Evolutionary conservation across 2,113 vertebrate species (phyloP), one percentile per base, ranked within the genome.

Genomic region (Leptobrachium leishanense): DNA sequence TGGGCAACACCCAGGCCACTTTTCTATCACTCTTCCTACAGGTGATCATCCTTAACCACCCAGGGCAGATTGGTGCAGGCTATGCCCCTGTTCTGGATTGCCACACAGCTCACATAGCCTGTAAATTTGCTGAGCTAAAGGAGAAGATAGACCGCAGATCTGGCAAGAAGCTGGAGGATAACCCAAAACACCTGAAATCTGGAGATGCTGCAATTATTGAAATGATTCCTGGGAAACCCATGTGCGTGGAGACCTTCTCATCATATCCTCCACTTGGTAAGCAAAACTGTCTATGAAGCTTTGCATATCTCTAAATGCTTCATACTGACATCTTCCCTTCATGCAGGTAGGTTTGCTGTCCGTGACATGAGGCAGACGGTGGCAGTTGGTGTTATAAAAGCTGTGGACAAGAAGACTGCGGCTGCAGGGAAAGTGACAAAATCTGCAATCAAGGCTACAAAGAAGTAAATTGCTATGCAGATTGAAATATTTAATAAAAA

Each of bases 41-140:
- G 94, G 94, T 95, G 68, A 95, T 95, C 85, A 92, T 93, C 85
- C 87, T 95, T 82, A 94, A 93, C 86, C 92, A 94, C 72, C 88
- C 91, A 0, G 91, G 91, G 1, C 87, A 92, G 85, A 94, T 93
- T 41, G 63, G 82, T 43, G 83, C 90, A 57, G 91, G 92, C 43
- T 95, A 92, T 42, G 85, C 90, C 12, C 94, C 91, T 1, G 90
- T 94, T 64, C 89, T 94, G 79, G 93, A 93, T 43, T 94, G 90
- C 79, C 93, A 93, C 73, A 92, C 88, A 0, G 90, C 90, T 81
- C 90, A 93, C 76, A 89, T 93, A 15, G 90, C 94, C 84, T 94
- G 92, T 87, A 94, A 92, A 84, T 88, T 90, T 88, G 83, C 83
- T 2, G 89, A 95, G 82, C 88, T 94, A n/a, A 89, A 91, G 81